phyloP scores from a whole-genome alignment of 2,797 vertebrate genomes.

The Ptychobarbus kaznakovi region DNA sequence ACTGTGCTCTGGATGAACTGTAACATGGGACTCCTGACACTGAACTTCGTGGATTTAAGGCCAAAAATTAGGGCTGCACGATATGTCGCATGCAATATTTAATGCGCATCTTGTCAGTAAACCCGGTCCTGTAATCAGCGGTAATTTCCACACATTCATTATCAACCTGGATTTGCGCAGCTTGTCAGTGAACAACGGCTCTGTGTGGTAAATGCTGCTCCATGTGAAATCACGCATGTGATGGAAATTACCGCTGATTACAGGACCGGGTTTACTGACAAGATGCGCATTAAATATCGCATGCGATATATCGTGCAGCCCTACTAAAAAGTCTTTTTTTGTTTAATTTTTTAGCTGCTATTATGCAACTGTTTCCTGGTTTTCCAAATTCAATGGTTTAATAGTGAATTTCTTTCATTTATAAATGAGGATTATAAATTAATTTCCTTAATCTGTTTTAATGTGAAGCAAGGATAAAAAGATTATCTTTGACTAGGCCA shows the following conservation, averaged over 20 bases:
- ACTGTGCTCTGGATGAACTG: slow-evolving; percentile 5
- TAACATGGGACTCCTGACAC: not conserved
- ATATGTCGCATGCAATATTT: too few species aligned
- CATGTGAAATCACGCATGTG: too few species aligned
- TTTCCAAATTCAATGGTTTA: not conserved
- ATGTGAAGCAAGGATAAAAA: not conserved
- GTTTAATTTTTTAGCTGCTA: slow-evolving; percentile 32
- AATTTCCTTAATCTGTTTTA: slow-evolving; percentile 5
- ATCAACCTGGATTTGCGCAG: too few species aligned
- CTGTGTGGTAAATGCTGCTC: too few species aligned
- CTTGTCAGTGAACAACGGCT: too few species aligned
- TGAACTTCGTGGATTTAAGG: not conserved
- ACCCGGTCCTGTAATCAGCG: too few species aligned
- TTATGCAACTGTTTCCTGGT: slow-evolving; percentile 4
- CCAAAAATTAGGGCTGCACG: not conserved
- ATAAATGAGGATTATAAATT: not conserved
- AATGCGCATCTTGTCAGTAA: too few species aligned
- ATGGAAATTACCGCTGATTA: too few species aligned
- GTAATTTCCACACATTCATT: too few species aligned
- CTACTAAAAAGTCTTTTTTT: not conserved
- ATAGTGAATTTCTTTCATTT: not conserved
- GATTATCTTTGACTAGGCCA: not conserved
- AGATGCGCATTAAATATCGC: too few species aligned
- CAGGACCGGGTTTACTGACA: too few species aligned
- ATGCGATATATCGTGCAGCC: too few species aligned